Base-by-base conservation (phyloP, 2,113 vertebrate species). In the Scortum barcoo region DNA sequence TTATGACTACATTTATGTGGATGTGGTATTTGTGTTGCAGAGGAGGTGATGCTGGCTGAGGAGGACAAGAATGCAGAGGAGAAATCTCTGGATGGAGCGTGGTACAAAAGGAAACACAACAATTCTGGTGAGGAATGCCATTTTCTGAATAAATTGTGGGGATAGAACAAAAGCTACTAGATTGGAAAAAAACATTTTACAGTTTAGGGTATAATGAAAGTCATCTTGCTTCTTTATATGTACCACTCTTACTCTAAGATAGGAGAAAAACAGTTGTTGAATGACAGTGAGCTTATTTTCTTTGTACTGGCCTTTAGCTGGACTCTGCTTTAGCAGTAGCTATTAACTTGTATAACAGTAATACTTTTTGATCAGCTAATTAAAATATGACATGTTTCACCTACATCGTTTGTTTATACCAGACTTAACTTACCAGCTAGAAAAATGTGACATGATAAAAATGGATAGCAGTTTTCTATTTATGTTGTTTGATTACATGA, bases 1-100 rank as follows among this genome's bases (percentile, higher is more conserved):
- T 50, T 66, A 44, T 54, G 24, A 14, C 28, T 24, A 8, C 4
- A 42, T 26, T 17, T 24, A 24, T 63, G 38, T 13, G 58, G 20
- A 38, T 54, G 28, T 42, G 44, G 24, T 76, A 1, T 58, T 56
- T 80, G 24, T 89, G 65, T 91, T 85, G 12, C 96, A 99, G 98
- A 99, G 96, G 98, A 99, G 89, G 98, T 99, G 61, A 99, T 99
- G 98, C 93, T 99, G 93, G 98, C 98, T 0, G 98, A 99, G 79
- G 98, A 99, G 83, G 98, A 99, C 92, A 97, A 97, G 92, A 96
- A 98, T 0, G 98, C 98, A 0, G 98, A 97, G 80, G 97, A 97
- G 87, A 99, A 98, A 73, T 98, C 97, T 30, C 86, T 98, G 94
- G 98, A 99, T 81, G 96, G 97, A 93, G 96, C 94, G 75, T 97